phyloP scores from a whole-genome alignment of 2,797 vertebrate genomes.

The Xenentodon cancila region DNA sequence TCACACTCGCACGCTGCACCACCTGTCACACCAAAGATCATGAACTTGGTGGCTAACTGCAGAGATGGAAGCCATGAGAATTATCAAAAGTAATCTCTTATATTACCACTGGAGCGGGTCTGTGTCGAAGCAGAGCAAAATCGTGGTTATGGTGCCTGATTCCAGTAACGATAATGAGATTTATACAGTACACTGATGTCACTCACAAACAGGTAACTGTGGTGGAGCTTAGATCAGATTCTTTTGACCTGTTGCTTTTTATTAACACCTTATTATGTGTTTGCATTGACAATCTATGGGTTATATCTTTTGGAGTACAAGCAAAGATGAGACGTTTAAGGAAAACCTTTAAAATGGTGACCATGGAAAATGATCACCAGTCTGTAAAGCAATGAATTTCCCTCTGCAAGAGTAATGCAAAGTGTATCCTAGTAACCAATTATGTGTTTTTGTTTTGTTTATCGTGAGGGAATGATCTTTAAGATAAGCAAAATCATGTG shows the following conservation, averaged over 20 bases:
- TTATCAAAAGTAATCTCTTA: conserved; percentile 28
- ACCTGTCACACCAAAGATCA: conserved; percentile 71
- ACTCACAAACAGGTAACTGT: conserved; percentile 41
- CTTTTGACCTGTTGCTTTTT: conserved; percentile 42
- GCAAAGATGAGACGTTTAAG: conserved; percentile 7
- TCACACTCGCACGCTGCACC: conserved; percentile 30
- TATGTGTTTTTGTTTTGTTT: conserved; percentile 37
- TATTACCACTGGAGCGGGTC: conserved; percentile 1
- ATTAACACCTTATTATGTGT: conserved; percentile 47
- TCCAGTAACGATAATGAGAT: conserved; percentile 36
- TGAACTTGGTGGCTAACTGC: conserved; percentile 46
- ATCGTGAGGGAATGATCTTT: conserved; percentile 49
- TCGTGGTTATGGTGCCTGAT: conserved; percentile 30
- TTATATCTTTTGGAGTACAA: conserved; percentile 41
- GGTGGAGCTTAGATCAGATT: conserved; percentile 31
- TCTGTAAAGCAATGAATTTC: conserved; percentile 43
- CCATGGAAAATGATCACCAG: conserved; percentile 24
- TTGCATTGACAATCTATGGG: conserved; percentile 83
- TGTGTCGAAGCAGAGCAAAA: conserved; percentile 17
- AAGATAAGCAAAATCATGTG: neutral
- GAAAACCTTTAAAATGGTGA: conserved; percentile 16
- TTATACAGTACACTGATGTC: conserved; percentile 60
- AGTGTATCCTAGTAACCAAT: conserved; percentile 43
- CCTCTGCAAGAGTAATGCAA: conserved; percentile 55
- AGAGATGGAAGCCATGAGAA: conserved; percentile 48